Base-by-base conservation (phyloP, 2,888 invertebrate species). In the Oligia strigilis region DNA sequence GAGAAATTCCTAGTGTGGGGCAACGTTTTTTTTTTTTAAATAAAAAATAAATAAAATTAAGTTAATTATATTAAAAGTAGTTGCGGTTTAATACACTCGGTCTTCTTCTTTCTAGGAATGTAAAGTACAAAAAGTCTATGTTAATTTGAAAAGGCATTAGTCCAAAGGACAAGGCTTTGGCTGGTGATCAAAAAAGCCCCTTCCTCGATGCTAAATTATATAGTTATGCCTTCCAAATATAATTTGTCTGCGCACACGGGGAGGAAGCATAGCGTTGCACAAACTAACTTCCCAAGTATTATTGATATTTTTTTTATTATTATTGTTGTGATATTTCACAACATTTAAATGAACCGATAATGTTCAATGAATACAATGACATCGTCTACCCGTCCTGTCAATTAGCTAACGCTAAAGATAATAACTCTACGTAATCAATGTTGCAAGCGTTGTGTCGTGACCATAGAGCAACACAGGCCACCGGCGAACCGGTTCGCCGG, bases 381-480 rank as follows among this genome's bases (percentile, higher is more conserved):
- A 17, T 55, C 36, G 19, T 8, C n/a, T 49, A 46, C 11, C 23
- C 62, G 17, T 55, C 23, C 40, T 43, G 69, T 70, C 58, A 82
- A 69, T 82, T 49, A 58, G 19, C 49, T 40, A 19, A 40, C n/a
- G n/a, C 65, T 66, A 17, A 70, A 82, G 60, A 77, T 66, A 71
- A 66, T 43, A 70, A 60, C n/a, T n/a, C 82, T 36, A 40, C 55
- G 13, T 60, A 40, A 62, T 69, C 40, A 82, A 52, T 83, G 46
- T 82, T 75, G 55, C 75, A 82, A 49, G 60, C 46, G 23, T 40
- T 40, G 65, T 36, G 40, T 58, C 40, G 40, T 70, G 29, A 29
- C 29, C n/a, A n/a, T n/a, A n/a, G n/a, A n/a, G n/a, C n/a, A n/a
- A n/a, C n/a, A n/a, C n/a, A n/a, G n/a, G n/a, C n/a, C n/a, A n/a